Evolutionary conservation across 2,888 invertebrate species (phyloP), one percentile per base, ranked within the genome.

Genomic region (Orgyia antiqua): DNA sequence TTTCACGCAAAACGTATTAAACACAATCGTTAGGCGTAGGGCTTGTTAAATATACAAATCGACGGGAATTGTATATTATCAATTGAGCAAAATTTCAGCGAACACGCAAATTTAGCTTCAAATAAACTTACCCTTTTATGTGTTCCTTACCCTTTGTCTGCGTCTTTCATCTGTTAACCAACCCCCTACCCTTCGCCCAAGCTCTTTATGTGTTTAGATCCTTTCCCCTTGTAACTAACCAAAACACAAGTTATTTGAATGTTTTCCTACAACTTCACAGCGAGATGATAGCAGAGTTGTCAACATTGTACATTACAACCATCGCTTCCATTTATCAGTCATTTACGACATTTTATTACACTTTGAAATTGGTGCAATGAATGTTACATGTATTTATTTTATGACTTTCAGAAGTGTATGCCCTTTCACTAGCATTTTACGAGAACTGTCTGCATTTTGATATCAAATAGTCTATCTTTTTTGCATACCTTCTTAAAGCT

Each of bases 161-260:
- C 92, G 92, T 93, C 92, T 90, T 83, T 88, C 92, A 92, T 91
- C 91, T 90, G 91, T 90, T 86, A 89, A 86, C 87, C 83, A 80
- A 74, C 74, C 82, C 83, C 79, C 77, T 75, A 73, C 79, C 84
- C 82, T 73, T 72, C 74, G 73, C 84, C 86, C 83, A 54, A 77
- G 74, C 80, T 83, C 84, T 83, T 72, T 86, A 84, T 86, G 84
- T 86, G 86, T 86, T 80, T 82, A 84, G 79, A 83, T 84, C 86
- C 84, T 82, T 65, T 77, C 76, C 84, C 74, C 68, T 39, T 75
- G 72, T 82, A 68, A 79, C 83, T 79, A 83, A 83, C 79, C 79
- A 65, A 71, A 77, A 82, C 76, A 82, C 76, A 67, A 77, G 70
- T 75, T 72, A 68, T 74, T 74, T 79, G 73, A 78, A 83, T 80